These are phyloP conservation scores for Drosophila birchii DNA, from an alignment of 2,888 invertebrate genomes.

Conservation along the genomic window DNA sequence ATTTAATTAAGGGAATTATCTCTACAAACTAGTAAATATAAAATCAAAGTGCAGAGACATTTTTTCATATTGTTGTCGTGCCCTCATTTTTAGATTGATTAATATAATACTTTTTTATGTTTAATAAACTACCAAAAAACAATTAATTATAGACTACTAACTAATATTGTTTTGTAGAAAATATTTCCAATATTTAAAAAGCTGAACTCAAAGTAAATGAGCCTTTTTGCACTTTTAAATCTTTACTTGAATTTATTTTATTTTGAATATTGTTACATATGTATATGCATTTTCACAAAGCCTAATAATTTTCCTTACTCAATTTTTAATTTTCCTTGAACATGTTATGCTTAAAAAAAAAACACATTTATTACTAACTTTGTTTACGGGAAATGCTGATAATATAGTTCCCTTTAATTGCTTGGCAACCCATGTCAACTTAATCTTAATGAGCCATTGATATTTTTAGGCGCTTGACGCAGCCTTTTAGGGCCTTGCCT, in stretches of 20 bases:
- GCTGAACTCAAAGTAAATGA: not conserved
- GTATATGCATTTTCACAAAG: too few species aligned
- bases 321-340: not conserved
- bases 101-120: too few species aligned
- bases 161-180: too few species aligned
- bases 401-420: conserved; percentile 6
- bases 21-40: too few species aligned
- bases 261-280: not conserved
- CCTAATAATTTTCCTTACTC: not conserved
- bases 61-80: too few species aligned
- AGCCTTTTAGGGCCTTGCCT: not conserved
- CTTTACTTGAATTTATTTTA: not conserved
- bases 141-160: too few species aligned
- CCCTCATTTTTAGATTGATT: too few species aligned
- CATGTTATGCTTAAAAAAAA: not conserved
- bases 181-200: too few species aligned
- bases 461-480: conserved; percentile 10
- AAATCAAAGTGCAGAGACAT: too few species aligned
- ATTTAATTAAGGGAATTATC: too few species aligned
- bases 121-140: too few species aligned
- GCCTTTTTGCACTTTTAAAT: not conserved
- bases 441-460: conserved; percentile 9
- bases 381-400: conserved; percentile 6
- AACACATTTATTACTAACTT: not conserved
- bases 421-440: conserved; percentile 1